Evolutionary conservation across 2,797 vertebrate genomes (phyloP).

Genomic region (Bovichtus diacanthus): DNA sequence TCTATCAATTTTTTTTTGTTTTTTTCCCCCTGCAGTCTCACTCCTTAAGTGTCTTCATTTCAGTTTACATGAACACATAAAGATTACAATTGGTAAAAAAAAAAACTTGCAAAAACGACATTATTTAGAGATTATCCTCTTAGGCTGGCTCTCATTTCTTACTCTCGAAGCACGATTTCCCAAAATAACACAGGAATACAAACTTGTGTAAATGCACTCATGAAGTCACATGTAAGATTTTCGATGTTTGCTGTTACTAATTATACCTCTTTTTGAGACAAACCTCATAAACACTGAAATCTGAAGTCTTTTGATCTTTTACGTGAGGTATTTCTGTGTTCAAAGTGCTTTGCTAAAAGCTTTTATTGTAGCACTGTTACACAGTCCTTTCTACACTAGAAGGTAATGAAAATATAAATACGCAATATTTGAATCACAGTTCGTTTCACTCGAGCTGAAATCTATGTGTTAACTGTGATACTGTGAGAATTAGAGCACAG

Average conservation of each 20-base stretch:
- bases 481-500: conserved; percentile 39
- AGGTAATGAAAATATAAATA: background rate
- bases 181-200: background rate
- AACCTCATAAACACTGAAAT: conserved; percentile 28
- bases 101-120: background rate
- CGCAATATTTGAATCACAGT: conserved; percentile 21
- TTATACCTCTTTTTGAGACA: background rate
- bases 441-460: conserved; percentile 16
- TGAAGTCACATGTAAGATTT: conserved; percentile 2
- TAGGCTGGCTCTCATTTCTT: background rate
- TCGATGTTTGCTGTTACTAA: conserved; percentile 1
- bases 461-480: conserved; percentile 40
- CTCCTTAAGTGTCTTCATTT: too few relatives aligned
- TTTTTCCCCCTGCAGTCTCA: background rate
- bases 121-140: background rate
- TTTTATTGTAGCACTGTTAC: conserved; percentile 47
- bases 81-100: background rate
- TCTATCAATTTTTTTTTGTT: background rate
- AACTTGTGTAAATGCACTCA: conserved; percentile 2
- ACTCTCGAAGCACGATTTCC: background rate
- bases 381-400: conserved; percentile 42
- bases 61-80: background rate
- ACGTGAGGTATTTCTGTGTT: conserved; percentile 29
- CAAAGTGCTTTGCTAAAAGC: conserved; percentile 41
- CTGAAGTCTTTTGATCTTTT: conserved; percentile 3